phyloP scores from a whole-genome alignment of 2,113 vertebrate genomes.

The Pagrus major region DNA sequence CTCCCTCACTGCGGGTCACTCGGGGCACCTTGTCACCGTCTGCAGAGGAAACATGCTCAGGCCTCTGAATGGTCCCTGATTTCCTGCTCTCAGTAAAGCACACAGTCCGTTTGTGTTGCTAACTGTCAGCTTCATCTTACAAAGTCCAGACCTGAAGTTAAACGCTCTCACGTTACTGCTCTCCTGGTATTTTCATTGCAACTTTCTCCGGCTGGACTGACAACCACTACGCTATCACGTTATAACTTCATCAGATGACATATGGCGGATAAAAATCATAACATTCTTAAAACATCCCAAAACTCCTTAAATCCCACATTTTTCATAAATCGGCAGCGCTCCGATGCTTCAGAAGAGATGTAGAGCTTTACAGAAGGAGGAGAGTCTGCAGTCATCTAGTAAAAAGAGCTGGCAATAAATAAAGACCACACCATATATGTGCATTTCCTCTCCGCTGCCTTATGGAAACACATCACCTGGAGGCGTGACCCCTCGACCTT shows the following conservation, averaged over 20 bases:
- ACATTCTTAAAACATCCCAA: conserved; percentile 9
- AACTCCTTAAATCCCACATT: conserved; percentile 25
- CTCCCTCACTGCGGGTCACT: conserved; percentile 35
- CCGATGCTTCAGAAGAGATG: conserved; percentile 35
- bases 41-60: conserved; percentile 51
- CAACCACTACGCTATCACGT: conserved; percentile 9
- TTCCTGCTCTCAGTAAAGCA: conserved; percentile 61
- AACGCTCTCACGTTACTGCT: conserved; percentile 50
- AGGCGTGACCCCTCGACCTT: conserved; percentile 77
- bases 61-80: conserved; percentile 41
- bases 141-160: conserved; percentile 64
- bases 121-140: conserved; percentile 65
- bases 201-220: neutral
- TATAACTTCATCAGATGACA: conserved; percentile 29
- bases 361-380: conserved; percentile 53
- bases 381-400: conserved; percentile 65
- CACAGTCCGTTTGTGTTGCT: conserved; percentile 49
- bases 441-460: conserved; percentile 75
- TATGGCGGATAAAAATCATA: conserved; percentile 26
- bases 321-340: conserved; percentile 1
- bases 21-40: conserved; percentile 17
- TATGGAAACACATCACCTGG: conserved; percentile 86
- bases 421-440: conserved; percentile 84
- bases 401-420: conserved; percentile 78
- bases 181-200: conserved; percentile 25